Evolutionary conservation across 2,888 invertebrate genomes (phyloP).

Genomic region (Himalopsyche kuldschensis): DNA sequence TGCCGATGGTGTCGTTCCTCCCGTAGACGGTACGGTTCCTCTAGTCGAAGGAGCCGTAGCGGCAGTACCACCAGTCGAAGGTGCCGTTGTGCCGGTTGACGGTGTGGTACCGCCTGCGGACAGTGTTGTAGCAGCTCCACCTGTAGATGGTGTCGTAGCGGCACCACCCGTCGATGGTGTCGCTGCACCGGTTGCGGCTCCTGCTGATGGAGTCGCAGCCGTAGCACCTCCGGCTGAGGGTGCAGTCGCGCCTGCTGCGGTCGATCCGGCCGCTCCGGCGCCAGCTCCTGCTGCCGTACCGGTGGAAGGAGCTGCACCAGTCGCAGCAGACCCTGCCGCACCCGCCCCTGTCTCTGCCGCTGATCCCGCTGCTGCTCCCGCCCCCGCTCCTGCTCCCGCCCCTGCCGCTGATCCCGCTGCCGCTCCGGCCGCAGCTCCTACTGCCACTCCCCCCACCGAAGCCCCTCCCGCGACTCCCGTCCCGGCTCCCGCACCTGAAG

Average conservation of each 20-base stretch:
- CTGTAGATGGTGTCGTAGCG: constrained; percentile 41
- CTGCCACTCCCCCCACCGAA: constrained; percentile 38
- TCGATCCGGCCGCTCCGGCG: constrained; percentile 39
- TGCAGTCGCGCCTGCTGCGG: constrained; percentile 44
- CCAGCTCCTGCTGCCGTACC: constrained; percentile 45
- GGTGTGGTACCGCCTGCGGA: constrained; percentile 43
- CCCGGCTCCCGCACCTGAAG: constrained; percentile 39
- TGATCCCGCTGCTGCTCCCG: constrained; percentile 40
- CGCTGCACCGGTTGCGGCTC: constrained; percentile 42
- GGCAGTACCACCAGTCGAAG: constrained; percentile 43
- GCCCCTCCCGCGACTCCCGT: constrained; percentile 41
- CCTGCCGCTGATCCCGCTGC: constrained; percentile 38
- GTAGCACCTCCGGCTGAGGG: constrained; percentile 45
- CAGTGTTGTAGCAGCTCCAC: constrained; percentile 41
- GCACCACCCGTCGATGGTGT: constrained; percentile 44
- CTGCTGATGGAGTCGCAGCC: constrained; percentile 41
- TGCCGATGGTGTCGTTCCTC: constrained; percentile 40
- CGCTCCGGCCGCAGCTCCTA: constrained; percentile 37
- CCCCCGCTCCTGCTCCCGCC: constrained; percentile 37
- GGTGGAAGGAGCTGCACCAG: constrained; percentile 45
- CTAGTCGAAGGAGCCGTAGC: constrained; percentile 44
- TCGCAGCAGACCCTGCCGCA: constrained; percentile 42
- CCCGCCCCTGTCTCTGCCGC: constrained; percentile 41
- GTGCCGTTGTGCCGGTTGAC: constrained; percentile 40
- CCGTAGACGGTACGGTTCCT: constrained; percentile 40